Percentiles rank a stretch among this genome's conserved stretches.
Evolutionary conservation across 2,797 vertebrate genomes (phyloP).

Genomic region (Acipenser oxyrinchus): DNA sequence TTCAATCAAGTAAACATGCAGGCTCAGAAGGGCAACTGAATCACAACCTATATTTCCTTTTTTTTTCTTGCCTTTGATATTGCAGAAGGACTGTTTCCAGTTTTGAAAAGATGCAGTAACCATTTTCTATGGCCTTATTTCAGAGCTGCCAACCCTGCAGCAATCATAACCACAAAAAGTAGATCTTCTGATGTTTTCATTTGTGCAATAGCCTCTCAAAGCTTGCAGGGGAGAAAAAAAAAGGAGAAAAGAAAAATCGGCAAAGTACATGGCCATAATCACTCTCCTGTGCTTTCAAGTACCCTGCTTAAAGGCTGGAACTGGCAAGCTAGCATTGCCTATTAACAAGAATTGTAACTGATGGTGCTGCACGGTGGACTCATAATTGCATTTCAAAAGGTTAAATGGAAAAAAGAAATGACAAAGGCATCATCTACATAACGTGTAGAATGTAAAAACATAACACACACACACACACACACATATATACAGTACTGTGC

Average conservation of each 20-base stretch:
- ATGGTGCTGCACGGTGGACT: constrained; percentile 64
- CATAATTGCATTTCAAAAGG: constrained; percentile 72
- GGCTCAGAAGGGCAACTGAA: constrained; percentile 43
- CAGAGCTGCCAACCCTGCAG: too few relatives aligned
- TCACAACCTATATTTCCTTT: constrained; percentile 25
- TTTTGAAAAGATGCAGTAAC: constrained; percentile 12
- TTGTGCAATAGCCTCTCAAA: too few relatives aligned
- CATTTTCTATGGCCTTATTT: too few relatives aligned
- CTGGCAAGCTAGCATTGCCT: constrained; percentile 14
- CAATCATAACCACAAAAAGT: too few relatives aligned
- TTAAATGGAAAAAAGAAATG: constrained; percentile 24
- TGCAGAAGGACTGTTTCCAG: constrained; percentile 24
- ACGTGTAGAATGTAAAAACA: not conserved
- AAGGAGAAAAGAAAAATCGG: too few relatives aligned
- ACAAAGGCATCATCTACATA: constrained; percentile 1
- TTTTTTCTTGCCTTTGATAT: constrained; percentile 10
- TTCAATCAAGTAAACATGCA: constrained; percentile 45
- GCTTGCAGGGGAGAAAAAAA: too few relatives aligned
- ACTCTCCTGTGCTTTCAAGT: too few relatives aligned
- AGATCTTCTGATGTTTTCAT: too few relatives aligned
- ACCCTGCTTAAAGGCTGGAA: too few relatives aligned
- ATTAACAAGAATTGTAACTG: constrained; percentile 67
- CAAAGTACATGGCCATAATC: too few relatives aligned
- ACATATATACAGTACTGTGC: too few relatives aligned
- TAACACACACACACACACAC: not conserved